Evolutionary conservation across 1,140 invertebrate species (phyloP).

Genomic region (Phymorhynchus buccinoides): DNA sequence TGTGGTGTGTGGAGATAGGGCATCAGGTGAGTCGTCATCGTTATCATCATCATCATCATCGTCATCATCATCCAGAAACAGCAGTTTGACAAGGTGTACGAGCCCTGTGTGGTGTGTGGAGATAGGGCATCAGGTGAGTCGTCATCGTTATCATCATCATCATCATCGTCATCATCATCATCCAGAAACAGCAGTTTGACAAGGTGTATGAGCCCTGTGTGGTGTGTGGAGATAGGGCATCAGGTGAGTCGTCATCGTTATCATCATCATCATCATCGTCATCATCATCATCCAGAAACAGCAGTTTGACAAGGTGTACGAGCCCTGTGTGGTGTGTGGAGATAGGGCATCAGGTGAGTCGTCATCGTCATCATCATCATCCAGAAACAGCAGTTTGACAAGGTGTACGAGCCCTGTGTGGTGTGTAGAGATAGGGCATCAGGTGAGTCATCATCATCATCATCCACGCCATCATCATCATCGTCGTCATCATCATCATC

Average conservation of each 20-base stretch:
- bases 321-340: conserved; percentile 94
- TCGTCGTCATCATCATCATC: too few relatives aligned
- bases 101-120: conserved; percentile 94
- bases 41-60: too few relatives aligned
- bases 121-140: conserved; percentile 78
- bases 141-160: too few relatives aligned
- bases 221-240: conserved; percentile 89
- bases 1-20: too few relatives aligned
- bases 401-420: conserved; percentile 86
- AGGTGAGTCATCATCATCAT: too few relatives aligned
- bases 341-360: conserved; percentile 78
- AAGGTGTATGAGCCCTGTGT: conserved; percentile 86
- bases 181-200: conserved; percentile 64
- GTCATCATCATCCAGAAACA: conserved; percentile 64
- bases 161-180: too few relatives aligned
- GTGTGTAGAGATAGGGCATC: conserved; percentile 89
- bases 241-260: conserved; percentile 54
- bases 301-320: conserved; percentile 75
- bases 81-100: conserved; percentile 75
- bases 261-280: too few relatives aligned
- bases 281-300: conserved; percentile 63
- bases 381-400: conserved; percentile 64
- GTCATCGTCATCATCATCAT: too few relatives aligned
- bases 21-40: too few relatives aligned
- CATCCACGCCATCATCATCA: too few relatives aligned